phyloP scores from a whole-genome alignment of 2,113 vertebrate species.

The Pagrus major region DNA sequence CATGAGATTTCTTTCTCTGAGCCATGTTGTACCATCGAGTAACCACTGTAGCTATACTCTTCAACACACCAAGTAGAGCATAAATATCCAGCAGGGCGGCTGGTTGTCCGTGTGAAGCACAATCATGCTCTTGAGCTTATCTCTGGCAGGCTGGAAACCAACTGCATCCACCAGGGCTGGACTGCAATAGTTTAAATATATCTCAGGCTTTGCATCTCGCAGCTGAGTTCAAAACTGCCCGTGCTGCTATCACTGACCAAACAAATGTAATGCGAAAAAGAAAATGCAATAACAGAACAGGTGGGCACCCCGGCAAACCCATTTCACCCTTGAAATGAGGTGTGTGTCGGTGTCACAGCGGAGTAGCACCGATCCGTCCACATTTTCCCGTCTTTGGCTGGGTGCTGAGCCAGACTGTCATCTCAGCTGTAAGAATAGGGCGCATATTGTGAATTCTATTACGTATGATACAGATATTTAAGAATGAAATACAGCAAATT shows the following conservation, averaged over 20 bases:
- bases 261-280: constrained; percentile 55
- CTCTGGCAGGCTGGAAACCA: constrained; percentile 33
- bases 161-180: constrained; percentile 41
- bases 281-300: constrained; percentile 34
- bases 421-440: not conserved
- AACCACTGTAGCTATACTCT: constrained; percentile 19
- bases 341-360: constrained; percentile 26
- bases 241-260: constrained; percentile 28
- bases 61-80: constrained; percentile 34
- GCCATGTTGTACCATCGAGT: constrained; percentile 9
- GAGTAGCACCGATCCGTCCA: constrained; percentile 11
- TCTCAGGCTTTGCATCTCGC: constrained; percentile 47
- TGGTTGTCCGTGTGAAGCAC: constrained; percentile 38
- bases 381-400: constrained; percentile 2
- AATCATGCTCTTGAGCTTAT: constrained; percentile 54
- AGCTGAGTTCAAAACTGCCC: constrained; percentile 42
- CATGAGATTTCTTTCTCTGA: constrained; percentile 29
- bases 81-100: constrained; percentile 34
- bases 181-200: constrained; percentile 40
- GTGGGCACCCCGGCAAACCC: constrained; percentile 20
- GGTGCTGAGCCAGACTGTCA: constrained; percentile 9
- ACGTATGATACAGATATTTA: not conserved
- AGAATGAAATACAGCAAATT: not conserved
- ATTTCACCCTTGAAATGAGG: constrained; percentile 53
- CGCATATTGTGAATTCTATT: not conserved